Percentiles rank a stretch among this genome's conserved stretches.
Conservation (phyloP, 2,888 invertebrate species). For the Drosophila demipolita region DNA sequence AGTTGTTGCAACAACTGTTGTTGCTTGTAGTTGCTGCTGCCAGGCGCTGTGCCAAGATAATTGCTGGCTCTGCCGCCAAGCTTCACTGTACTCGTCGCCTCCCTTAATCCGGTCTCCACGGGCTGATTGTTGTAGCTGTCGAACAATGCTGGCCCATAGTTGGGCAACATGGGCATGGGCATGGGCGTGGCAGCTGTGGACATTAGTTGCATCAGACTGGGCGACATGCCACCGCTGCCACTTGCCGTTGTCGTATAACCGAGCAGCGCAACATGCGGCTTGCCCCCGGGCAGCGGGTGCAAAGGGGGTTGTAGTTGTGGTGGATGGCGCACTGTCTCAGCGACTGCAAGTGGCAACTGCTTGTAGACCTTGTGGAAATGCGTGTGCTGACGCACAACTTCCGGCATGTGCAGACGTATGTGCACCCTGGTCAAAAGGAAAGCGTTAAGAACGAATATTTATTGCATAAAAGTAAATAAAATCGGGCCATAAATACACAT, state of each 20-base stretch:
- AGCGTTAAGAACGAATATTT: constrained; percentile 1
- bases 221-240: constrained; percentile 51
- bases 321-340: constrained; percentile 4
- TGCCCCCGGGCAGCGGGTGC: constrained; percentile 34
- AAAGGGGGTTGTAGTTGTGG: not conserved
- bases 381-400: constrained; percentile 71
- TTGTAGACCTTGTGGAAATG: constrained; percentile 73
- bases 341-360: constrained; percentile 40
- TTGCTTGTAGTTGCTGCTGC: constrained; percentile 17
- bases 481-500: not conserved
- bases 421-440: constrained; percentile 67
- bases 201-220: constrained; percentile 68
- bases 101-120: constrained; percentile 10
- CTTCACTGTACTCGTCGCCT: constrained; percentile 28
- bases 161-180: constrained; percentile 55
- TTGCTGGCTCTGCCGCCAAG: constrained; percentile 26
- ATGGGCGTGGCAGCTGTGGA: constrained; percentile 57
- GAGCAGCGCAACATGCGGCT: constrained; percentile 65
- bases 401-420: constrained; percentile 81
- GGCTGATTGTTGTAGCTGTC: constrained; percentile 63
- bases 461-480: not conserved
- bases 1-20: constrained; percentile 73
- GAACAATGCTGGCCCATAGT: constrained; percentile 74
- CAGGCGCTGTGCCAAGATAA: constrained; percentile 24
- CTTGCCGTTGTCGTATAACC: constrained; percentile 70